Percentiles rank a stretch among this genome's conserved stretches.
Evolutionary conservation across 2,888 invertebrate genomes (phyloP).

Genomic region (Volucella zonaria): DNA sequence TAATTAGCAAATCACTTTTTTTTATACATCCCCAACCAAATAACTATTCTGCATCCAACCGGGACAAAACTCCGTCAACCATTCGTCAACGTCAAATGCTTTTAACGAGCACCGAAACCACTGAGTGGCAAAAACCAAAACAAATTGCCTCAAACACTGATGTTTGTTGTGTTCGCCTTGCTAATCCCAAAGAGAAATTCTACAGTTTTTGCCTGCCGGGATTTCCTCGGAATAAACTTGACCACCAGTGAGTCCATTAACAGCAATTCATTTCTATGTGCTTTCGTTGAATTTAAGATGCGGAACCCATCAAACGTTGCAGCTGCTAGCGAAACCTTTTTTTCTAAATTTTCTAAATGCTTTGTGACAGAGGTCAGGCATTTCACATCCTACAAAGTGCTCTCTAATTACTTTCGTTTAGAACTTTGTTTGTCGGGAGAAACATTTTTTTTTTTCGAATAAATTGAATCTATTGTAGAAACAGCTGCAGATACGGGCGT

Average conservation of each 20-base stretch:
- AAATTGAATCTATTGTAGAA: slow-evolving; percentile 9
- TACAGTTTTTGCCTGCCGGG: too few relatives aligned
- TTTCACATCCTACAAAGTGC: neutral
- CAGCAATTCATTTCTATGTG: slow-evolving; percentile 17
- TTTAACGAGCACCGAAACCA: too few relatives aligned
- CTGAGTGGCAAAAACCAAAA: too few relatives aligned
- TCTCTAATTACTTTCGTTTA: slow-evolving; percentile 9
- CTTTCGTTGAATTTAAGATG: neutral
- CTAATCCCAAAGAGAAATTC: too few relatives aligned
- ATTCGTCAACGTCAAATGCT: too few relatives aligned
- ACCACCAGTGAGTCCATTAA: neutral
- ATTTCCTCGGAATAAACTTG: neutral
- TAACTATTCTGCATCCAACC: too few relatives aligned
- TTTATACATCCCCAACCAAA: too few relatives aligned
- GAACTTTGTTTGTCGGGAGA: neutral
- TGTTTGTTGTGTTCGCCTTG: too few relatives aligned
- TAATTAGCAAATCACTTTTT: too few relatives aligned
- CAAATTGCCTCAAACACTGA: too few relatives aligned
- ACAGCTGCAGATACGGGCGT: neutral
- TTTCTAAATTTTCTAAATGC: neutral
- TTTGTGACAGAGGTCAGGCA: neutral
- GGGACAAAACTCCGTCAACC: too few relatives aligned
- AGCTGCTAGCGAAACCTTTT: neutral
- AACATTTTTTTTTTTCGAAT: neutral
- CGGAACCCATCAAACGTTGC: slow-evolving; percentile 9